Evolutionary conservation across 2,113 vertebrate species (phyloP).

Genomic region (Peromyscus polionotus): DNA sequence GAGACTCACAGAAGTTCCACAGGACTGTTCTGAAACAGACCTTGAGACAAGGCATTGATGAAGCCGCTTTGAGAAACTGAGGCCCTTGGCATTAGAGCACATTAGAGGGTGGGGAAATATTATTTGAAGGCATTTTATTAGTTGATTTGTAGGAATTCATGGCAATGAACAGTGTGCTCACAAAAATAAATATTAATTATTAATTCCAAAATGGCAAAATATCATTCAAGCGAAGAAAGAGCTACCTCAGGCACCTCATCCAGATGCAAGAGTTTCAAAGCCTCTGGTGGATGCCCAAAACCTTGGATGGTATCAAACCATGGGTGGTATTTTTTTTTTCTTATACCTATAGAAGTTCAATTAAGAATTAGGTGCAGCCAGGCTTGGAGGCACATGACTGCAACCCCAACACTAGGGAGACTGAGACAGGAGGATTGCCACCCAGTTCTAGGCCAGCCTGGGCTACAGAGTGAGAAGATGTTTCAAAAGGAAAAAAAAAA

Average conservation of each 20-base stretch:
- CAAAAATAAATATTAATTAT: slow-evolving; percentile 17
- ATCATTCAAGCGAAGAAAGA: neutral
- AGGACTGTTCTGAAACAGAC: neutral
- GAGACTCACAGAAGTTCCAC: neutral
- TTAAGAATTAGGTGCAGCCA: neutral
- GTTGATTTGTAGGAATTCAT: neutral
- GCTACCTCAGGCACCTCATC: neutral
- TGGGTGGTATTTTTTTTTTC: neutral
- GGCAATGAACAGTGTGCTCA: neutral
- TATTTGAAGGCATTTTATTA: neutral
- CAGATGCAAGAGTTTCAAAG: neutral
- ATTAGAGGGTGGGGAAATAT: neutral
- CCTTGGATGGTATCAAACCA: neutral
- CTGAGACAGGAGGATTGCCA: neutral
- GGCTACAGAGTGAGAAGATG: neutral
- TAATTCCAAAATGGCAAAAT: neutral
- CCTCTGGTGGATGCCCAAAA: neutral
- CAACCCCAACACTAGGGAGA: neutral
- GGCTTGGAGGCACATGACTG: neutral
- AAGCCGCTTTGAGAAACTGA: neutral
- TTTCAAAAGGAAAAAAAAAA: neutral
- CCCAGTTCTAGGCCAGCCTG: neutral
- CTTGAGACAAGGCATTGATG: neutral
- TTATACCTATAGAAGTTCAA: neutral
- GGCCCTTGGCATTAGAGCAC: neutral